Base-by-base conservation (phyloP, 1,140 invertebrate genomes). In the Ips nitidus region DNA sequence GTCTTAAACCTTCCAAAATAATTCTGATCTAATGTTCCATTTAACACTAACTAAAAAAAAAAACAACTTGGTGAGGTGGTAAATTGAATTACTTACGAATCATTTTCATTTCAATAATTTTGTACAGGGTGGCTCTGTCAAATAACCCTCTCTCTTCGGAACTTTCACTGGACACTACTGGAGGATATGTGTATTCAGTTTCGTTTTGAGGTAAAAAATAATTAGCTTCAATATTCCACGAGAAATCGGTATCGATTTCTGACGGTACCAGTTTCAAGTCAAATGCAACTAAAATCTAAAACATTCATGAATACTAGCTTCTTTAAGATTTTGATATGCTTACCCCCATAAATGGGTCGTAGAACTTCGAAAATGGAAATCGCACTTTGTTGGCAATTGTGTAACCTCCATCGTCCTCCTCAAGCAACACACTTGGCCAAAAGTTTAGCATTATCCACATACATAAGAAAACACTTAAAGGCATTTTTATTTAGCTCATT, bases 151-250 rank as follows among this genome's bases (percentile, higher is more conserved):
- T 72, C 65, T 75, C 57, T 6, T 4, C 40, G 5, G 63, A 61
- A 47, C n/a, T n/a, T 4, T 66, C 69, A 38, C 37, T 53, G 3
- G 74, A 52, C 6, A 77, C 62, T 3, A 77, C 59, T 41, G 75
- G 75, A 41, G 77, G 77, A 71, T 74, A 78, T n/a, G 74, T 69
- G 38, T 67, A 78, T 62, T 72, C 71, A 1, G 65, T 77, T 63
- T 77, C 70, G 66, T 79, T 79, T 66, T 73, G 61, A 38, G 78
- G 78, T 55, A 79, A 52, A 2, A 74, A 80, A 80, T 91, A 92
- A 78, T 88, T 91, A 0, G 87, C 87, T 78, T 92, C 91, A 75
- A 92, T 89, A 77, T 91, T 91, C 74, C 90, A 91, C 0, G 90
- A 90, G 45, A 92, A 82, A 69, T 90, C 90, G 4, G 91, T 86